These are phyloP conservation scores for Monochamus saltuarius DNA, from an alignment of 1,140 invertebrate genomes.

Conservation along the genomic window DNA sequence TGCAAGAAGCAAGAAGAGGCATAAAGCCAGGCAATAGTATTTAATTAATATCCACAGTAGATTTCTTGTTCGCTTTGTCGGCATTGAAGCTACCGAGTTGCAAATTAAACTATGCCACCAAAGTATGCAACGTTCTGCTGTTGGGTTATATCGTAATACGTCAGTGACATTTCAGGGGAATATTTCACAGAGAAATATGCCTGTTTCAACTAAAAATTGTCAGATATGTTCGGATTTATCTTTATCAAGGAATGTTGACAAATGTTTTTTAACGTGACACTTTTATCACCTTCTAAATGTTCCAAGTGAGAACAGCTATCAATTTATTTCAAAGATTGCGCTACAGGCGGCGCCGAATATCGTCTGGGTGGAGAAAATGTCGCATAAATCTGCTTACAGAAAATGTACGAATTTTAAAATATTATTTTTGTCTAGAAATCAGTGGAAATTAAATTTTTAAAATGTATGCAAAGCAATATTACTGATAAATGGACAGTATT, in stretches of 20 bases:
- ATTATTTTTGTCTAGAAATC: too few relatives aligned
- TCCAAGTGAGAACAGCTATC: conserved; percentile 5
- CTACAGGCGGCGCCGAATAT: background rate
- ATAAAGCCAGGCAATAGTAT: conserved; percentile 22
- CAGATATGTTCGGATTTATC: conserved; percentile 42
- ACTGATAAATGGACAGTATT: too few relatives aligned
- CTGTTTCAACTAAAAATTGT: conserved; percentile 41
- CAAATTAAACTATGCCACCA: conserved; percentile 50
- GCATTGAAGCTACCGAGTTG: conserved; percentile 36
- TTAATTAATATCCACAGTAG: conserved; percentile 41
- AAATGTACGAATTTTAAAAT: too few relatives aligned
- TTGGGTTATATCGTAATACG: conserved; percentile 46
- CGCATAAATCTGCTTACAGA: too few relatives aligned
- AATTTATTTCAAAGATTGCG: conserved; percentile 3
- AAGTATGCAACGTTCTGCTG: conserved; percentile 44
- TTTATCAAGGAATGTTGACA: conserved; percentile 41
- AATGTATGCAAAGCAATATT: too few relatives aligned
- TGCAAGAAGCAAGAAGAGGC: conserved; percentile 18
- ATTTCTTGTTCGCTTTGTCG: conserved; percentile 44
- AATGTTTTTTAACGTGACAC: conserved; percentile 34
- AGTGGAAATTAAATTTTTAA: too few relatives aligned
- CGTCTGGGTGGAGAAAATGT: too few relatives aligned
- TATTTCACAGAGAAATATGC: conserved; percentile 42
- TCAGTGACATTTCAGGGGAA: conserved; percentile 47
- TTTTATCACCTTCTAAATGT: conserved; percentile 36